phyloP scores from a whole-genome alignment of 2,797 vertebrate genomes.

The Leuciscus waleckii region DNA sequence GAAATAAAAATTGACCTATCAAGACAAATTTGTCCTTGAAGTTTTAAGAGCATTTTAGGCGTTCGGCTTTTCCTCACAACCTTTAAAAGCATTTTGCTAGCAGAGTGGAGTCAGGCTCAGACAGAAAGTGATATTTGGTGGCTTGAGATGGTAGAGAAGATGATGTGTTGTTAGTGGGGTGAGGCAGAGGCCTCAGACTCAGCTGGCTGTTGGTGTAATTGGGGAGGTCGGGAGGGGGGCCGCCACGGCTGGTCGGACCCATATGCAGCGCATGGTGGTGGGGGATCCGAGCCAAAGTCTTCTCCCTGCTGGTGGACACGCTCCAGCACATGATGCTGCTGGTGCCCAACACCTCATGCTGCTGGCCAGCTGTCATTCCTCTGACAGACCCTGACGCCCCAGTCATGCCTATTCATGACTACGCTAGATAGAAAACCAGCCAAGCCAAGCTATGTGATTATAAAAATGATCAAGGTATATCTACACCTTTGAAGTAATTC shows the following conservation, averaged over 20 bases:
- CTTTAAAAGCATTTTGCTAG: conserved; percentile 17
- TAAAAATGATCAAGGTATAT: background rate
- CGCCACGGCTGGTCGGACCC: conserved; percentile 78
- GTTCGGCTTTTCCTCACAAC: conserved; percentile 4
- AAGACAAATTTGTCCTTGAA: conserved; percentile 18
- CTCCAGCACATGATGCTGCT: conserved; percentile 73
- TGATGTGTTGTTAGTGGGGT: conserved; percentile 53
- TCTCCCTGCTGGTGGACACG: conserved; percentile 69
- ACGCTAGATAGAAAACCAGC: conserved; percentile 54
- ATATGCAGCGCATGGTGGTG: conserved; percentile 68
- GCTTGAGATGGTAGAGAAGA: conserved; percentile 44
- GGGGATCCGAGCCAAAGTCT: conserved; percentile 60
- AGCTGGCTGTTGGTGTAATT: conserved; percentile 80
- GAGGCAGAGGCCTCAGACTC: conserved; percentile 69
- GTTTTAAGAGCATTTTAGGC: conserved; percentile 14
- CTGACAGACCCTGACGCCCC: conserved; percentile 67
- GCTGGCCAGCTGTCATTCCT: conserved; percentile 78
- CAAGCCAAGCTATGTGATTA: background rate
- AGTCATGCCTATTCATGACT: conserved; percentile 65
- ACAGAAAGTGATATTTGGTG: conserved; percentile 18
- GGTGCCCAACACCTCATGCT: conserved; percentile 69
- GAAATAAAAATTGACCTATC: background rate
- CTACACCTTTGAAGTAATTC: background rate
- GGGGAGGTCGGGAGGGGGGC: conserved; percentile 69
- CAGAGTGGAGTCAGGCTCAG: background rate